Conservation (phyloP, 1,140 invertebrate genomes). For the Leptinotarsa undecemlineata region DNA sequence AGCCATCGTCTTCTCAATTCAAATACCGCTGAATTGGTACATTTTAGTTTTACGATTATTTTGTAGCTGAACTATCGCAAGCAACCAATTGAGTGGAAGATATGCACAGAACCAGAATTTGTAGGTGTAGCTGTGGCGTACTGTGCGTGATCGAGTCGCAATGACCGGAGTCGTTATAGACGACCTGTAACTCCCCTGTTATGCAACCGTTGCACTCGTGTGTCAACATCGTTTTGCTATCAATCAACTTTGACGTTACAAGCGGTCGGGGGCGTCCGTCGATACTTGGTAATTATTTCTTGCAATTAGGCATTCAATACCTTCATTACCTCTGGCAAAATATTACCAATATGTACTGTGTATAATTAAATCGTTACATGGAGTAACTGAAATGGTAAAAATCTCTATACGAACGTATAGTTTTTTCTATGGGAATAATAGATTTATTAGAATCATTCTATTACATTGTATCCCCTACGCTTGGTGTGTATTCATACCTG, state of each 20-base stretch:
- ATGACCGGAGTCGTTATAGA: slow-evolving; percentile 45
- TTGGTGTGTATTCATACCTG: too few species aligned
- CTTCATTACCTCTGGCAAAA: slow-evolving; percentile 25
- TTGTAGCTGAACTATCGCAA: slow-evolving; percentile 35
- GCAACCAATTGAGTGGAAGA: slow-evolving; percentile 37
- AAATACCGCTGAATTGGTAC: background rate
- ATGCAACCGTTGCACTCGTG: slow-evolving; percentile 44
- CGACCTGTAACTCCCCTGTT: slow-evolving; percentile 46
- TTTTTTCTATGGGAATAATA: background rate
- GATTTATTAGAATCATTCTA: too few species aligned
- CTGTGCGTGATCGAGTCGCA: slow-evolving; percentile 42
- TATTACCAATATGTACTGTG: slow-evolving; percentile 16
- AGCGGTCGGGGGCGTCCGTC: slow-evolving; percentile 14
- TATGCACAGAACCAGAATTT: slow-evolving; percentile 39
- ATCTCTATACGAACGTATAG: background rate
- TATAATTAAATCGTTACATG: slow-evolving; percentile 19
- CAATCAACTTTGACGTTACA: slow-evolving; percentile 35
- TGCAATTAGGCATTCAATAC: slow-evolving; percentile 25
- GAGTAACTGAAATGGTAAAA: background rate
- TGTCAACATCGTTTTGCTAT: slow-evolving; percentile 41
- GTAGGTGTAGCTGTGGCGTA: slow-evolving; percentile 37
- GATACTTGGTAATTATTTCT: slow-evolving; percentile 29
- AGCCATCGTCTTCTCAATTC: too few species aligned
- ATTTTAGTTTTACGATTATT: slow-evolving; percentile 9
- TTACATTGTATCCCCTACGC: too few species aligned